phyloP scores from a whole-genome alignment of 1,140 invertebrate species.

The Drosophila saltans region DNA sequence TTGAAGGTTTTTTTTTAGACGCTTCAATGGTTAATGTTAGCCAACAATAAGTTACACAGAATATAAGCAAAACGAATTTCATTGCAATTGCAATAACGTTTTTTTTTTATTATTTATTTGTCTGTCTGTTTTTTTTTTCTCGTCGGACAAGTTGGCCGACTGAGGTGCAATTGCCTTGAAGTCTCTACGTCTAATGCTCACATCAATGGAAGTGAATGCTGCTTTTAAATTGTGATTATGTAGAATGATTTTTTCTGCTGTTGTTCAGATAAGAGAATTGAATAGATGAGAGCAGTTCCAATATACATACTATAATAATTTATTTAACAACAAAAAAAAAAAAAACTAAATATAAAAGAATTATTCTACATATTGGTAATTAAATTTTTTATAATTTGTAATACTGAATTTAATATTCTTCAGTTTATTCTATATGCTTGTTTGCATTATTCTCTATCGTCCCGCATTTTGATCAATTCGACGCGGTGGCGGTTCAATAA shows the following conservation, averaged over 20 bases:
- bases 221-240: slow-evolving; percentile 72
- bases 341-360: background rate
- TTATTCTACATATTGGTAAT: background rate
- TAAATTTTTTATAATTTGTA: slow-evolving; percentile 26
- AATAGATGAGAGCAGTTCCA: slow-evolving; percentile 34
- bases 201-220: slow-evolving; percentile 48
- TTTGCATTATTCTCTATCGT: slow-evolving; percentile 15
- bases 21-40: slow-evolving; percentile 16
- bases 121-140: background rate
- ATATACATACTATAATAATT: background rate
- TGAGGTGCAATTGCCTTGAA: slow-evolving; percentile 43
- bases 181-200: slow-evolving; percentile 58
- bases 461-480: slow-evolving; percentile 61
- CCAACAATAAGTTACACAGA: slow-evolving; percentile 14
- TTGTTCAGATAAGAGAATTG: slow-evolving; percentile 28
- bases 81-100: slow-evolving; percentile 30
- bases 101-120: background rate
- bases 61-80: slow-evolving; percentile 24
- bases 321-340: background rate
- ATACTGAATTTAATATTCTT: slow-evolving; percentile 38
- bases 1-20: slow-evolving; percentile 12
- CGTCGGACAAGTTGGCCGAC: slow-evolving; percentile 15
- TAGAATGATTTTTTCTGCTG: slow-evolving; percentile 14
- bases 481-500: slow-evolving; percentile 84
- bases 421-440: background rate